Conservation (phyloP, 64 coral and sea anemone genomes). For the Actinia tenebrosa region DNA sequence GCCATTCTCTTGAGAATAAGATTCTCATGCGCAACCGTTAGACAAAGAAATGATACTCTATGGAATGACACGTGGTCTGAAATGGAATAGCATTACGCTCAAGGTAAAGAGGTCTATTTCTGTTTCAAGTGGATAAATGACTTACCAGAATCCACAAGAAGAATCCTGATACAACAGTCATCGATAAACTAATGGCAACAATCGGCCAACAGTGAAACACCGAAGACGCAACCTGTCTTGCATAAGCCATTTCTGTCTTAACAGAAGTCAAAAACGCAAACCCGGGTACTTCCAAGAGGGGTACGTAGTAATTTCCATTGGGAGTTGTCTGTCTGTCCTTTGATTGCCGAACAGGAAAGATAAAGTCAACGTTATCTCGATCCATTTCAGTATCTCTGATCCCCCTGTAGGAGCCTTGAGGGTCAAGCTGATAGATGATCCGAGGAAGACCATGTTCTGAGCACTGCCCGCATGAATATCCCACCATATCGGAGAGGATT, state of each 20-base stretch:
- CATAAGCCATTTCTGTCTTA: conserved; percentile 34
- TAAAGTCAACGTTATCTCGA: conserved; percentile 8
- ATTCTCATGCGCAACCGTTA: no score
- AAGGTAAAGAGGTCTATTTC: no score
- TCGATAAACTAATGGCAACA: conserved; percentile 27
- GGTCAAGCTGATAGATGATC: conserved; percentile 32
- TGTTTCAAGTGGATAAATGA: not conserved
- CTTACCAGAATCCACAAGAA: conserved; percentile 66
- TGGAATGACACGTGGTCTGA: no score
- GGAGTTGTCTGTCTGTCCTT: conserved; percentile 14
- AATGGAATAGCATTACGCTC: no score
- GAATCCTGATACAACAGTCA: conserved; percentile 47
- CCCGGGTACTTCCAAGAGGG: conserved; percentile 58
- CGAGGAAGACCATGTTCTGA: conserved; percentile 3
- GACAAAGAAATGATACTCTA: no score
- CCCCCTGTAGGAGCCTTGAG: not conserved
- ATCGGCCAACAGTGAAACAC: conserved; percentile 47
- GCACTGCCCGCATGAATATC: conserved; percentile 25
- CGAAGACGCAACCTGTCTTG: conserved; percentile 31
- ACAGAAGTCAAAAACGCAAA: conserved; percentile 52
- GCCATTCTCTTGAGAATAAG: no score
- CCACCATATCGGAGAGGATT: conserved; percentile 38
- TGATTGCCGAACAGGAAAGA: conserved; percentile 39
- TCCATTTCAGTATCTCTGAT: not conserved
- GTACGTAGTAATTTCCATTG: conserved; percentile 33